Conservation (phyloP, 1,140 invertebrate species). For the Grapholita molesta region DNA sequence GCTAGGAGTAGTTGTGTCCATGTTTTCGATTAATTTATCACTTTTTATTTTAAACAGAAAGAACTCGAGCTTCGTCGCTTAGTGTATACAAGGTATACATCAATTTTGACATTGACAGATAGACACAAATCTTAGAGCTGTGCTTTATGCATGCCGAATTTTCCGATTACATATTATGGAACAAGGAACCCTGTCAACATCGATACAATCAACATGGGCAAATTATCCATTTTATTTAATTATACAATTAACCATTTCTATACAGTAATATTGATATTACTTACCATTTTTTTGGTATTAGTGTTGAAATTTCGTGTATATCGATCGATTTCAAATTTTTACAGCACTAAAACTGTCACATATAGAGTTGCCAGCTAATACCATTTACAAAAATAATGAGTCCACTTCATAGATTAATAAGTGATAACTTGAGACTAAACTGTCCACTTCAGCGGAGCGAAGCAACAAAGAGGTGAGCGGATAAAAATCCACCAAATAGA, state of each 20-base stretch:
- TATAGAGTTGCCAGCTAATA: not conserved
- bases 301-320: not conserved
- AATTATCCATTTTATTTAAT: too few relatives aligned
- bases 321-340: not conserved
- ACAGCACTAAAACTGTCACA: not conserved
- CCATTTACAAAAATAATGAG: too few relatives aligned
- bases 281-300: not conserved
- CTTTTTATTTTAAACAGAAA: not conserved
- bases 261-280: not conserved
- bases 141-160: too few relatives aligned
- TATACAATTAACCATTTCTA: too few relatives aligned
- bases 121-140: not conserved
- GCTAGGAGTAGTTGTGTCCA: constrained; percentile 32
- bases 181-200: too few relatives aligned
- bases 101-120: not conserved
- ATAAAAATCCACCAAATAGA: not conserved
- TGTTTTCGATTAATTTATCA: constrained; percentile 26
- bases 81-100: too few relatives aligned
- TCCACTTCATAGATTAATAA: too few relatives aligned
- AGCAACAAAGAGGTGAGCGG: not conserved
- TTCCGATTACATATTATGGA: too few relatives aligned
- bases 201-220: too few relatives aligned
- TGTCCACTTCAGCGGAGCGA: not conserved
- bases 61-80: too few relatives aligned
- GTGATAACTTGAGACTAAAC: too few relatives aligned